Percentiles rank a stretch among this genome's conserved stretches.
Evolutionary conservation across 1,140 invertebrate species (phyloP).

Genomic region (Rhopalosiphum maidis): DNA sequence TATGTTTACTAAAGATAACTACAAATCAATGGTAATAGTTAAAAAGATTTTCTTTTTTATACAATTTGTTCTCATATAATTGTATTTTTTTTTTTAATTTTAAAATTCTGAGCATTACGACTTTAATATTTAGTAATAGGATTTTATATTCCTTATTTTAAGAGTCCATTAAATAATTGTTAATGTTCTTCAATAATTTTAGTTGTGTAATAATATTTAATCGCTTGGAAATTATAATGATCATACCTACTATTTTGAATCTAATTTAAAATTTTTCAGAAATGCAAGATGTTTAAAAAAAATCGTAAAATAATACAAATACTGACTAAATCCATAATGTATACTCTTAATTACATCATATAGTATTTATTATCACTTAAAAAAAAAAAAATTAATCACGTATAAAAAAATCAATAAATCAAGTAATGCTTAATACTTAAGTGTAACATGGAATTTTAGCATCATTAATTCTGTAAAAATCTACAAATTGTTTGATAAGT

Average conservation of each 20-base stretch:
- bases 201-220: background rate
- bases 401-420: background rate
- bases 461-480: background rate
- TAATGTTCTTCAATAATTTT: background rate
- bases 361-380: background rate
- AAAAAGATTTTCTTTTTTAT: background rate
- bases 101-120: background rate
- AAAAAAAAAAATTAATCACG: background rate
- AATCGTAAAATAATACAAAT: background rate
- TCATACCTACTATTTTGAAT: background rate
- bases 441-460: background rate
- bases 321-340: background rate
- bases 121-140: background rate
- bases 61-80: background rate
- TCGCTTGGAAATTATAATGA: background rate
- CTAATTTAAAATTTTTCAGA: background rate
- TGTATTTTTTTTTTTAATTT: background rate
- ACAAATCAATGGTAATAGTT: too few relatives aligned
- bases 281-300: background rate
- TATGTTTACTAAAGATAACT: too few relatives aligned
- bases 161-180: background rate
- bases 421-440: background rate
- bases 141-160: background rate
- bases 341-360: background rate
- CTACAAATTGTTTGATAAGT: background rate